Evolutionary conservation across 1,140 invertebrate genomes (phyloP).

Genomic region (Drosophila elegans): DNA sequence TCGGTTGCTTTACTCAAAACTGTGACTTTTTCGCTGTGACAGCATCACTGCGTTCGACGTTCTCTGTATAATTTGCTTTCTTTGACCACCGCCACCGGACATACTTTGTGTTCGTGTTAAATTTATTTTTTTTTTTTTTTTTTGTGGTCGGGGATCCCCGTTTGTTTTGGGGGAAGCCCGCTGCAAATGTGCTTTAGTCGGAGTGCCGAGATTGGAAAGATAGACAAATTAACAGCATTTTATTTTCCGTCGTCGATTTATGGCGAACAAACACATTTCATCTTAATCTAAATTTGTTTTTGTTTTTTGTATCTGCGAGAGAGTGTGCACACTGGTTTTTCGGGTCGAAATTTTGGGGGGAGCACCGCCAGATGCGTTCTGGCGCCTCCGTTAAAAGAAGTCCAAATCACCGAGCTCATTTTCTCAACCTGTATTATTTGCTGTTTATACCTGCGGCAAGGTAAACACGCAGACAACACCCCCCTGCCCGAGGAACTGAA

Average conservation of each 20-base stretch:
- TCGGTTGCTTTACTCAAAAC: not conserved
- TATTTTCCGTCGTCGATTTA: conserved; percentile 53
- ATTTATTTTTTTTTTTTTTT: conserved; percentile 8
- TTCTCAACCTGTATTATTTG: conserved; percentile 43
- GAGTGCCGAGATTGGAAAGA: conserved; percentile 55
- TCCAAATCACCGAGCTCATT: conserved; percentile 69
- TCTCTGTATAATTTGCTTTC: conserved; percentile 44
- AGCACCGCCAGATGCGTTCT: conserved; percentile 58
- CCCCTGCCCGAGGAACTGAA: conserved; percentile 5
- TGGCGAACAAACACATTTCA: conserved; percentile 40
- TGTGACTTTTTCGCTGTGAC: conserved; percentile 19
- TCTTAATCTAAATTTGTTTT: conserved; percentile 31
- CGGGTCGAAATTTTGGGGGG: conserved; percentile 42
- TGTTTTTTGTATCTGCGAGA: conserved; percentile 3
- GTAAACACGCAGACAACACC: conserved; percentile 66
- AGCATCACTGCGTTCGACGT: conserved; percentile 19
- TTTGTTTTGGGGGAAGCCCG: conserved; percentile 60
- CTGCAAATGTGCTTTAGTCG: conserved; percentile 66
- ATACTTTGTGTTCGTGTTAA: conserved; percentile 20
- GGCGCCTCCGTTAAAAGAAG: conserved; percentile 69
- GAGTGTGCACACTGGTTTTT: conserved; percentile 45
- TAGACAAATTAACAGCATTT: conserved; percentile 73
- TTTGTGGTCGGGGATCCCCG: conserved; percentile 56
- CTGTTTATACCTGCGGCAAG: conserved; percentile 69
- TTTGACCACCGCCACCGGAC: conserved; percentile 38